These are phyloP conservation scores for Melanerpes formicivorus DNA, from an alignment of 2,113 vertebrate genomes.

Conservation along the genomic window DNA sequence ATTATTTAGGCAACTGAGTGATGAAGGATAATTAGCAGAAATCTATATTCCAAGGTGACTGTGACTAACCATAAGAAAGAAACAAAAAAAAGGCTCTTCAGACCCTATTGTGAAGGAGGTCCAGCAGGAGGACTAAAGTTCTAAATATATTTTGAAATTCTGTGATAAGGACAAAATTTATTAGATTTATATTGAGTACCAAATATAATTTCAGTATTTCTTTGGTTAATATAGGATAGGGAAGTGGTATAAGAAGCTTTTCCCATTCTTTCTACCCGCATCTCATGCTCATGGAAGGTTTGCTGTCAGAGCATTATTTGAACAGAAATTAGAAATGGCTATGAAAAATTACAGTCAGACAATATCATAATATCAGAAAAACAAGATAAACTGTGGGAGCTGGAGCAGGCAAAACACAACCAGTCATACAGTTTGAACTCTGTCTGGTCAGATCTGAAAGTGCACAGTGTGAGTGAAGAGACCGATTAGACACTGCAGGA, in stretches of 20 bases:
- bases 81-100: not conserved
- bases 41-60: not conserved
- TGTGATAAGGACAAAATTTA: not conserved
- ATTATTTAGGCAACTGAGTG: not conserved
- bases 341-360: not conserved
- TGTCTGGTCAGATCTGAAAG: not conserved
- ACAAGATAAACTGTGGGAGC: not conserved
- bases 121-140: not conserved
- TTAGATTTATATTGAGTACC: not conserved
- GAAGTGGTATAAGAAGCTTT: not conserved
- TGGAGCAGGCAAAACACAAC: not conserved
- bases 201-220: not conserved
- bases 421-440: rapidly evolving
- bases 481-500: not conserved
- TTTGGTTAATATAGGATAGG: not conserved
- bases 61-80: not conserved
- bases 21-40: not conserved
- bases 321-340: not conserved
- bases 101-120: not conserved
- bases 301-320: not conserved
- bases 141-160: not conserved
- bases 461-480: not conserved
- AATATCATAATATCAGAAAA: not conserved
- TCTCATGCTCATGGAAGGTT: not conserved
- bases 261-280: not conserved